Evolutionary conservation across 2,888 invertebrate genomes (phyloP).

Genomic region (Piscicola geometra): DNA sequence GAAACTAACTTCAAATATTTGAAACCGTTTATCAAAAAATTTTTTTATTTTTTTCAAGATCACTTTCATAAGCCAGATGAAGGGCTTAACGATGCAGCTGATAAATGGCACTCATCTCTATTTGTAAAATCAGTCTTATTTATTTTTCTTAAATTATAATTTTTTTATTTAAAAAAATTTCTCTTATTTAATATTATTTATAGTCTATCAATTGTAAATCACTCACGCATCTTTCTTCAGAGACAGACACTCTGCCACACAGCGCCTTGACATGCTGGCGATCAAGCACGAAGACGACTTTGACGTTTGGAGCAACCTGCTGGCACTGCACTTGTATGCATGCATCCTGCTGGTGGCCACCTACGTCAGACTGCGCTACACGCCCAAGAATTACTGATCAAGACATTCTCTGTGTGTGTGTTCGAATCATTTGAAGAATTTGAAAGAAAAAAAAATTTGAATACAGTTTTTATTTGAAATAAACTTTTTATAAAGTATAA

Average conservation of each 20-base stretch:
- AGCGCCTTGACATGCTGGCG: background rate
- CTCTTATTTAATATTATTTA: too few relatives aligned
- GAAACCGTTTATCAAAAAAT: too few relatives aligned
- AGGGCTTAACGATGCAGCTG: background rate
- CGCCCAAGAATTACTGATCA: background rate
- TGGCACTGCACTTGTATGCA: background rate
- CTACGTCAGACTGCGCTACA: background rate
- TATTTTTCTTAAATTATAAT: too few relatives aligned
- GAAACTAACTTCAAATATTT: too few relatives aligned
- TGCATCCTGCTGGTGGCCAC: background rate
- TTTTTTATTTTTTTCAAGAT: background rate
- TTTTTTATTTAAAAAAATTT: too few relatives aligned
- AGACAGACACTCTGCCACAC: constrained; percentile 7
- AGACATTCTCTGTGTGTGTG: background rate
- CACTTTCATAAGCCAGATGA: constrained; percentile 5
- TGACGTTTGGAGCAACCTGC: background rate
- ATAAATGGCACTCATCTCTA: background rate
- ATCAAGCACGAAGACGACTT: background rate
- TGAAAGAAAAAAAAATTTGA: too few relatives aligned
- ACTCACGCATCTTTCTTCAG: background rate
- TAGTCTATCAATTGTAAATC: too few relatives aligned
- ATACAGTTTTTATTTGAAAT: too few relatives aligned
- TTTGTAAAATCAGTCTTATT: background rate
- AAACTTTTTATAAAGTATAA: too few relatives aligned
- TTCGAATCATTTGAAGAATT: too few relatives aligned